phyloP scores from a whole-genome alignment of 2,797 vertebrate species.

The Acridotheres tristis region DNA sequence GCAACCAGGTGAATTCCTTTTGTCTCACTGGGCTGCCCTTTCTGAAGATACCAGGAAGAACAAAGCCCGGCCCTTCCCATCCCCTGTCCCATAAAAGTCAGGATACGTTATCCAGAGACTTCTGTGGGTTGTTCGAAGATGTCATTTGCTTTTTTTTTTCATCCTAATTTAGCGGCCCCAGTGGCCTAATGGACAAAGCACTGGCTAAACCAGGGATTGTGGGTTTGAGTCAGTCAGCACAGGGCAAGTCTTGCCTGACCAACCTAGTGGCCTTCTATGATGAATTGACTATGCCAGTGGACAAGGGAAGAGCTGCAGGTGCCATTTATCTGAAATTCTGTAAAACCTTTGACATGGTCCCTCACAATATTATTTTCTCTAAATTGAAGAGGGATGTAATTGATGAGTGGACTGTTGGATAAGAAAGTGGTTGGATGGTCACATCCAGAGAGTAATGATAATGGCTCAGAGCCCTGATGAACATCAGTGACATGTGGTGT shows the following conservation, averaged over 20 bases:
- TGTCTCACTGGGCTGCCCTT: background rate
- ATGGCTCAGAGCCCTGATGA: background rate
- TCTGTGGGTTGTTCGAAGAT: background rate
- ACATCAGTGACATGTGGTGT: background rate
- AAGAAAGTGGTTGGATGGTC: background rate
- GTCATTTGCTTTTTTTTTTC: background rate
- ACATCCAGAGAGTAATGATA: background rate
- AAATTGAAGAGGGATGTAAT: background rate
- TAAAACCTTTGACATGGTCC: background rate
- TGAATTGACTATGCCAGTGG: background rate
- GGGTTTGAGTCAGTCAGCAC: background rate
- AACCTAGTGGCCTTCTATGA: background rate
- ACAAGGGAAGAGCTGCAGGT: background rate
- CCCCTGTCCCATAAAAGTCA: background rate
- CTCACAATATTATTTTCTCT: background rate
- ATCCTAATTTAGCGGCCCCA: background rate
- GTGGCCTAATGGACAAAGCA: constrained; percentile 63
- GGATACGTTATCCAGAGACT: background rate
- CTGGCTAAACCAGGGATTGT: constrained; percentile 54
- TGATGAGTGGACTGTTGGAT: background rate
- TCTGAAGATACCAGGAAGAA: background rate
- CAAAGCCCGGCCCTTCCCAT: background rate
- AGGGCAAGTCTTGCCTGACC: background rate
- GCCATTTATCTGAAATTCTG: background rate
- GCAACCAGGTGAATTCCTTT: background rate